Evolutionary conservation across 1,140 invertebrate species (phyloP), one percentile per base, ranked within the genome.

Genomic region (Trissolcus basalis): DNA sequence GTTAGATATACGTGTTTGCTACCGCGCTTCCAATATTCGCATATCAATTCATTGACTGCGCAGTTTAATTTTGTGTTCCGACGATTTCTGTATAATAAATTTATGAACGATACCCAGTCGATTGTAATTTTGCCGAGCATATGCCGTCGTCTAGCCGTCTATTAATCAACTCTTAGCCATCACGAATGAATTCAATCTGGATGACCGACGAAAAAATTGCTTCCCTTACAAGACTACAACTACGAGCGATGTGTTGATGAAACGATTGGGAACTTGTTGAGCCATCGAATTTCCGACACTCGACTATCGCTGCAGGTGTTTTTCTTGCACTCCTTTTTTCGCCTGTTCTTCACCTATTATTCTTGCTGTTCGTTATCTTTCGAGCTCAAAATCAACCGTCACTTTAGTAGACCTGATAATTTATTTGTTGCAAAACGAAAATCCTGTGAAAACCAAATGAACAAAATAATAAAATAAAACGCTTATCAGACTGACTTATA

Each of bases 181-280:
- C 55, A 36, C 45, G 55, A 61, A 61, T 53, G 60, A 67, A 13
- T 67, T 71, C 67, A 77, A 77, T 77, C 73, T 67, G 58, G 49
- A 50, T 41, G 13, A 75, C 16, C 54, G 41, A n/a, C 27, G 33
- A 51, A 77, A 27, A 77, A 76, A 76, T 65, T 65, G 33, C 53
- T 59, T 50, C 36, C 16, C 44, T 44, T 33, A 36, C 12, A 32
- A 67, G 49, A 55, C 63, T 54, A 68, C 56, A 74, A 63, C 51
- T 53, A 5, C 15, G 0, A 41, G 16, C 60, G 59, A 56, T 49
- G 71, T 45, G 43, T 53, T 71, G 51, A 77, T 77, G 61, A 70
- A 77, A 77, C 75, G 15, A 77, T 72, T 77, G 45, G 48, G 49
- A 69, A 68, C 68, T 77, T 54, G 49, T 71, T 71, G 68, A 45